Evolutionary conservation across 1,140 invertebrate genomes (phyloP).

Genomic region (Drosophila sechellia): DNA sequence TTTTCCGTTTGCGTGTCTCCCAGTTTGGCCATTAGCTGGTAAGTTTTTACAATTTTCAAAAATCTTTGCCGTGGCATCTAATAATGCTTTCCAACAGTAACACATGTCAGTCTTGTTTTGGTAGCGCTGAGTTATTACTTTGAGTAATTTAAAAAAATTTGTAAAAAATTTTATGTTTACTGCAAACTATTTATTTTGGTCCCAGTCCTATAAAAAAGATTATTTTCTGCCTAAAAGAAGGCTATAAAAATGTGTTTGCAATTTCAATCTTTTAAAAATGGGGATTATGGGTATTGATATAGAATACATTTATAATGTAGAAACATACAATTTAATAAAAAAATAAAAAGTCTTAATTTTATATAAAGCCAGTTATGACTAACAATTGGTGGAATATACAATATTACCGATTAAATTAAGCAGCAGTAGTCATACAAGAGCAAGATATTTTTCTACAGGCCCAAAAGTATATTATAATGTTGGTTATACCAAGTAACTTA

Average conservation of each 20-base stretch:
- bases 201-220: not conserved
- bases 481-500: too few relatives aligned
- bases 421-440: too few relatives aligned
- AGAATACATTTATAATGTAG: not conserved
- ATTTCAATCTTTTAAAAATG: too few relatives aligned
- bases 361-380: too few relatives aligned
- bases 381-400: too few relatives aligned
- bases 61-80: too few relatives aligned
- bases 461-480: not conserved
- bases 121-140: constrained; percentile 6
- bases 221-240: not conserved
- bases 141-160: not conserved
- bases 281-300: too few relatives aligned
- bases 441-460: not conserved
- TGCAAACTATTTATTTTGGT: not conserved
- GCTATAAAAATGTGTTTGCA: not conserved
- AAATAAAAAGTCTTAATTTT: too few relatives aligned
- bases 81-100: not conserved
- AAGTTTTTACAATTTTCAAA: not conserved
- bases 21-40: constrained; percentile 27
- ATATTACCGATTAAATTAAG: too few relatives aligned
- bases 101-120: constrained; percentile 4
- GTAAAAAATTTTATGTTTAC: not conserved
- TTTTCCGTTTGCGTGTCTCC: constrained; percentile 22
- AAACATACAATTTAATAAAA: too few relatives aligned